Conservation (phyloP, 2,888 invertebrate species). For the Nephrotoma guestfalica region DNA sequence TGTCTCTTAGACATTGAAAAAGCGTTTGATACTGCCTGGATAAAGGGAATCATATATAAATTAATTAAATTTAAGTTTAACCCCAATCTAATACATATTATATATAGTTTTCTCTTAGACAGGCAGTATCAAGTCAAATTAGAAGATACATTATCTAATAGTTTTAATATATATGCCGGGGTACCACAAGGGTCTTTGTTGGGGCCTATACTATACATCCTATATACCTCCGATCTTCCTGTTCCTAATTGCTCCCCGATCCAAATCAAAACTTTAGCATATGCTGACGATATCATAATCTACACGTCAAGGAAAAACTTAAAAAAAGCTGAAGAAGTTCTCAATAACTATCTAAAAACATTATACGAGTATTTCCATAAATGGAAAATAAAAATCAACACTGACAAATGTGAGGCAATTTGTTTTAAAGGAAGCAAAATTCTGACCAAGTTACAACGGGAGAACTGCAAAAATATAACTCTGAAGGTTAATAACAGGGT, state of each 20-base stretch:
- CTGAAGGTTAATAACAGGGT: background rate
- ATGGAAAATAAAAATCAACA: background rate
- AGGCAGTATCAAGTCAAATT: background rate
- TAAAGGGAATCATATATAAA: background rate
- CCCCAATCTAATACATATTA: background rate
- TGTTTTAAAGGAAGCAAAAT: background rate
- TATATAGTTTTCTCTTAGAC: background rate
- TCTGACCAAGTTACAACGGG: background rate
- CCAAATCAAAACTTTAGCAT: background rate
- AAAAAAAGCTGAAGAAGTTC: background rate
- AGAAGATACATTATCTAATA: background rate
- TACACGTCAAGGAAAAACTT: background rate
- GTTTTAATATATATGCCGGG: background rate
- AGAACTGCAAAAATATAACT: background rate
- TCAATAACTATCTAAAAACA: background rate
- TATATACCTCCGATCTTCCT: background rate
- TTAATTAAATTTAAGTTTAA: background rate
- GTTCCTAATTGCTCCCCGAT: background rate
- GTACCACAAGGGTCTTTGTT: background rate
- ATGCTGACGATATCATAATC: background rate
- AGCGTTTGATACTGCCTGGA: constrained; percentile 5
- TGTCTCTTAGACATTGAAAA: constrained; percentile 5
- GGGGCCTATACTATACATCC: background rate
- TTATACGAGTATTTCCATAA: background rate
- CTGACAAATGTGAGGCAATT: background rate